Conservation (phyloP, 2,113 vertebrate genomes). For the Eubucco bourcierii region DNA sequence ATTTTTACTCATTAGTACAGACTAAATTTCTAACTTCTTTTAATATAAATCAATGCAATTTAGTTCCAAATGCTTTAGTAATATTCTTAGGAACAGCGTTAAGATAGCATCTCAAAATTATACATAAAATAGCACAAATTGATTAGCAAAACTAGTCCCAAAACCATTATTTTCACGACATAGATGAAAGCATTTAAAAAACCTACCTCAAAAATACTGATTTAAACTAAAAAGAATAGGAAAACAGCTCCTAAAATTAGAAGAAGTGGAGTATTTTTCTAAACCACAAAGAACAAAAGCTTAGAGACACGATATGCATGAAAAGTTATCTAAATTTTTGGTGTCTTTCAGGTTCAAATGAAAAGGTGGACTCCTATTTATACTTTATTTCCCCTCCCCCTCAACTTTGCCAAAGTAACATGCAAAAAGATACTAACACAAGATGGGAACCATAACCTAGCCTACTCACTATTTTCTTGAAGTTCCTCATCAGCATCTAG, state of each 20-base stretch:
- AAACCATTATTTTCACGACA: background rate
- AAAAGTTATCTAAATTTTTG: background rate
- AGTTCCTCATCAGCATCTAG: background rate
- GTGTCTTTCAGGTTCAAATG: background rate
- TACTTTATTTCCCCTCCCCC: fast-evolving
- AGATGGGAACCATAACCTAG: background rate
- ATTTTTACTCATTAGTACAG: background rate
- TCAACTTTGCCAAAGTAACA: background rate
- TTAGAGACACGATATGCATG: background rate
- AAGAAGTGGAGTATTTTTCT: background rate
- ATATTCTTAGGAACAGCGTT: background rate
- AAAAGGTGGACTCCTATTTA: background rate
- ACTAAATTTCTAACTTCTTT: background rate
- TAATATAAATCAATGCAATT: background rate
- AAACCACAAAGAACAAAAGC: background rate
- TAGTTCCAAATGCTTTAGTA: background rate
- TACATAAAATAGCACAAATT: background rate
- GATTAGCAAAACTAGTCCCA: background rate
- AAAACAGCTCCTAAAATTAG: background rate
- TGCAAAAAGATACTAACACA: background rate
- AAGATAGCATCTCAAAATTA: background rate
- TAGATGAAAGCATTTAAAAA: background rate
- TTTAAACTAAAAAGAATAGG: background rate
- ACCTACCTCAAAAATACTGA: background rate
- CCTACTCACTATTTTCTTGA: background rate